Evolutionary conservation across 2,888 invertebrate genomes (phyloP), one percentile per base, ranked within the genome.

Genomic region (Hydraecia micacea): DNA sequence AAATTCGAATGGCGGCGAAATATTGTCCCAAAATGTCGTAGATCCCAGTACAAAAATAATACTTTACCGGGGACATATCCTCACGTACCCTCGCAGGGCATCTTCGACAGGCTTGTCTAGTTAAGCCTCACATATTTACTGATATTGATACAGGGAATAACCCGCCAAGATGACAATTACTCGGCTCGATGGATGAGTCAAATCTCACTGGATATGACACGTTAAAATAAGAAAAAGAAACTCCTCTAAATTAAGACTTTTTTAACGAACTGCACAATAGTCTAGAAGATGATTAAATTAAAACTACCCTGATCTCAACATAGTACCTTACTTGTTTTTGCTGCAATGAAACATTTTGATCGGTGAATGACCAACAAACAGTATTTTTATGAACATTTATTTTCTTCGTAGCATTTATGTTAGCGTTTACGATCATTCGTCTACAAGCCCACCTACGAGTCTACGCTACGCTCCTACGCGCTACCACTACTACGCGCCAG

Each of bases 111-210:
- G 84, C 87, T 84, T 87, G 80, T 88, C 87, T 89, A 87, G 90
- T 89, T 91, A 91, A 91, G 91, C 91, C 89, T 81, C 91, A 88
- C 91, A 91, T 93, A 94, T 93, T 94, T 94, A 93, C 94, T 91
- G 93, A 91, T 94, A 95, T 95, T 93, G 95, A 94, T 94, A 94
- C 91, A 90, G 90, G 88, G 89, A 87, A 89, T 89, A 83, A 86
- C 83, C 87, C 88, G 84, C 87, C 91, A 89, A 92, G 93, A 92
- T 92, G 93, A 93, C 94, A 94, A 95, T 95, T 95, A 95, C 93
- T 91, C 82, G 60, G 74, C 79, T 75, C 79, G 32, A 73, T 81
- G 62, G 73, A 71, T 62, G 77, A 65, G 69, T 80, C 72, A 52
- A 75, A 80, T 70, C 62, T 68, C 46, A 63, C 85, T 80, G 49